Conservation (phyloP, 2,888 invertebrate genomes). For the Clusia tigrina region DNA sequence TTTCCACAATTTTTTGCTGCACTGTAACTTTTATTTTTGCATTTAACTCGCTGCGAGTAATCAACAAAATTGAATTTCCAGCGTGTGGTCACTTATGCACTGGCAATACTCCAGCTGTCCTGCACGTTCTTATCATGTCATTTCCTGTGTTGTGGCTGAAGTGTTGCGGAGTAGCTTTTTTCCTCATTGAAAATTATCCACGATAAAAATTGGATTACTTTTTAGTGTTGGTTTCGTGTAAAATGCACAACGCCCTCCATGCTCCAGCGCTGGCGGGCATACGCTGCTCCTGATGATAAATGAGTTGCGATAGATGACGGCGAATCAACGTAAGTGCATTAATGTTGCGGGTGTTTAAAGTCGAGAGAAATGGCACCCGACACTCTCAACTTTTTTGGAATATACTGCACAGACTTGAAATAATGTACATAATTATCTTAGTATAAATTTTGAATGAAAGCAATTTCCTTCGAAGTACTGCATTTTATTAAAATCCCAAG, state of each 20-base stretch:
- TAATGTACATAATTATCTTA: too few relatives aligned
- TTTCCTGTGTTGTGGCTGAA: conserved; percentile 7
- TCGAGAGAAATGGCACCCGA: not conserved
- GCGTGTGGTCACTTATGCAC: conserved; percentile 47
- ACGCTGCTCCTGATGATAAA: conserved; percentile 56
- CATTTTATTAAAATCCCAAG: too few relatives aligned
- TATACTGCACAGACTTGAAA: too few relatives aligned
- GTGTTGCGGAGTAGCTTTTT: conserved; percentile 16
- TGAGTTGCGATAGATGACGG: conserved; percentile 62
- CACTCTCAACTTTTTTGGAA: not conserved
- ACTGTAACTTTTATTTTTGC: conserved; percentile 48
- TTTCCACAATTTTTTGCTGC: too few relatives aligned
- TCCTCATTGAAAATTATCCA: conserved; percentile 32
- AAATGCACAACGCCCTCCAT: conserved; percentile 36
- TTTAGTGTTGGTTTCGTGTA: conserved; percentile 42
- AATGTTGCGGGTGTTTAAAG: not conserved
- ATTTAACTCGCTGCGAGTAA: conserved; percentile 56
- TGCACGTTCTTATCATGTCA: conserved; percentile 16
- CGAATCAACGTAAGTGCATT: conserved; percentile 63
- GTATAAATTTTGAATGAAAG: too few relatives aligned
- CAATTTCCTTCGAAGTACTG: too few relatives aligned
- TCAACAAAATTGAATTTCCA: conserved; percentile 61
- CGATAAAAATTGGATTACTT: conserved; percentile 63
- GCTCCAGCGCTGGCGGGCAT: conserved; percentile 16
- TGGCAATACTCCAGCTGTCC: conserved; percentile 10